phyloP scores from a whole-genome alignment of 2,888 invertebrate species.

The Drosophila rubida region DNA sequence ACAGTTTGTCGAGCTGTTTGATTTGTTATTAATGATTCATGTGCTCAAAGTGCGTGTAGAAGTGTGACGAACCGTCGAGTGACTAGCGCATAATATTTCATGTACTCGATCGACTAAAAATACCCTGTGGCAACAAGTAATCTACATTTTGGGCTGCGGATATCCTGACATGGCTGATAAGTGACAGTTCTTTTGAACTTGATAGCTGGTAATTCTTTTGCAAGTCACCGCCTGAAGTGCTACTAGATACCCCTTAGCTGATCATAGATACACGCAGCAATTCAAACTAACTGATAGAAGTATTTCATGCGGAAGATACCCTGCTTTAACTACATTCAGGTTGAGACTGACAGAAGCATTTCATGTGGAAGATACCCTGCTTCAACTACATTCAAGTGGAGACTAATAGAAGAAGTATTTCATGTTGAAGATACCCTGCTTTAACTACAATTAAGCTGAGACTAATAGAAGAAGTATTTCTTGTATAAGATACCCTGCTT shows the following conservation, averaged over 20 bases:
- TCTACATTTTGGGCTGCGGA: background rate
- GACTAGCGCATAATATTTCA: background rate
- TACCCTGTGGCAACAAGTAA: background rate
- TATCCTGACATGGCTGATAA: background rate
- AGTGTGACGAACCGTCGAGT: slow-evolving; percentile 22
- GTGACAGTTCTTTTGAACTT: background rate
- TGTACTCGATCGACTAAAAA: background rate
- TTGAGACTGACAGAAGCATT: background rate
- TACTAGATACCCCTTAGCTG: background rate
- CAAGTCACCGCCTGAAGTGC: background rate
- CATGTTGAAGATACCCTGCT: background rate
- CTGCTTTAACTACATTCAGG: background rate
- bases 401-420: background rate
- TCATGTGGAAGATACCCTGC: background rate
- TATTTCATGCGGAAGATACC: background rate
- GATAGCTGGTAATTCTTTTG: background rate
- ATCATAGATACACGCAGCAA: background rate
- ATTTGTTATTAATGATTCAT: slow-evolving; percentile 13
- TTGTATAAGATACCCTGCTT: too few relatives aligned
- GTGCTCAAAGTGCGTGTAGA: background rate
- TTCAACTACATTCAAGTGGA: too few relatives aligned
- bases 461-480: too few relatives aligned
- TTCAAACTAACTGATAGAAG: background rate
- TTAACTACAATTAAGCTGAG: too few relatives aligned
- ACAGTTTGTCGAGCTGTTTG: slow-evolving; percentile 11